phyloP scores from a whole-genome alignment of 1,140 invertebrate genomes.

The Physella acuta region DNA sequence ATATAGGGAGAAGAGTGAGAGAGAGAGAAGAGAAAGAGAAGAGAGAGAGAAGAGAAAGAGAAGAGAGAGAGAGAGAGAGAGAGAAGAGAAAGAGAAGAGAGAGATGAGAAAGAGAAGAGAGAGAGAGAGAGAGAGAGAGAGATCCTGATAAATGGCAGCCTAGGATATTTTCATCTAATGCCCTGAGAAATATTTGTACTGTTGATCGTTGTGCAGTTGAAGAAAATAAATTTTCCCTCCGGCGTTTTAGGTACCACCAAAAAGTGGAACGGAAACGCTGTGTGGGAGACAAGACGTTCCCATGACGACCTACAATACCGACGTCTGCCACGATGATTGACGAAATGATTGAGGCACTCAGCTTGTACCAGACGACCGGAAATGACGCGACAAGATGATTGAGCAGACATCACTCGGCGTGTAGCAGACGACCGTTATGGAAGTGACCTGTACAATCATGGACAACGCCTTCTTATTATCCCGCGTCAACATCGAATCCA shows the following conservation, averaged over 20 bases:
- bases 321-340: not conserved
- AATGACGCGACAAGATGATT: not conserved
- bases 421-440: not conserved
- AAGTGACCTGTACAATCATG: not conserved
- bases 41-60: no score
- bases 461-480: slow-evolving; percentile 8
- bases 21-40: no score
- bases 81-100: no score
- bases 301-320: not conserved
- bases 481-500: not conserved
- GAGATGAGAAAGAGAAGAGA: no score
- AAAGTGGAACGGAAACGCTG: not conserved
- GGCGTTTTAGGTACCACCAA: not conserved
- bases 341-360: no score
- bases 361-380: no score
- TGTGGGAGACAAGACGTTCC: not conserved
- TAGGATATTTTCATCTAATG: no score
- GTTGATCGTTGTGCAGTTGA: not conserved
- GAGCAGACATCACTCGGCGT: not conserved
- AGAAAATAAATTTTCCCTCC: not conserved
- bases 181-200: no score
- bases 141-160: no score
- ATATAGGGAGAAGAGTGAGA: no score
- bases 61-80: no score
- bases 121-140: no score